phyloP scores from a whole-genome alignment of 2,888 invertebrate species.

The Teleogryllus oceanicus region DNA sequence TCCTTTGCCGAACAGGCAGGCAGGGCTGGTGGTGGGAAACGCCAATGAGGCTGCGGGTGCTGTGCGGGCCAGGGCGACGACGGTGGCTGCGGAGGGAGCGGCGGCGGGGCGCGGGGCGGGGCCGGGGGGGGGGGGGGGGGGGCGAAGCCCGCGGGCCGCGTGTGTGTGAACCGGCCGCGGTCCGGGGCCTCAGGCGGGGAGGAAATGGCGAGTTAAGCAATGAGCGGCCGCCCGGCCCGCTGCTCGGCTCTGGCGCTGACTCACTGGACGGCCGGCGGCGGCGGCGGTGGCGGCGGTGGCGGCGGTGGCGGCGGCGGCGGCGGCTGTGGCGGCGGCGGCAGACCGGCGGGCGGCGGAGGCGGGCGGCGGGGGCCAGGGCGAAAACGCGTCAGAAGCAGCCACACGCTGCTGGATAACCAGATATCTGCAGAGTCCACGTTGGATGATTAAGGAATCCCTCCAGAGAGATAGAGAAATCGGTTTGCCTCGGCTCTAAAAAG shows the following conservation, averaged over 20 bases:
- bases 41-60: no score
- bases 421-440: no score
- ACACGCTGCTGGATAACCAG: no score
- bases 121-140: not conserved
- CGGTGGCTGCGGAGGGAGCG: no score
- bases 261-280: not conserved
- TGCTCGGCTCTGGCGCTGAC: not conserved
- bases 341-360: not conserved
- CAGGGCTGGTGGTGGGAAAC: no score
- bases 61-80: no score
- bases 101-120: not conserved
- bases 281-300: not conserved
- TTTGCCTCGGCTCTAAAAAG: no score
- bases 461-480: no score
- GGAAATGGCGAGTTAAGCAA: constrained; percentile 18
- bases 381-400: not conserved
- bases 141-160: not conserved
- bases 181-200: constrained; percentile 18
- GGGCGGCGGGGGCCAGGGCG: not conserved
- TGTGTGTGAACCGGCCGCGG: constrained; percentile 18
- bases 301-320: not conserved
- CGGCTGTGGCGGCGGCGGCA: not conserved
- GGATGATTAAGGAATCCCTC: no score
- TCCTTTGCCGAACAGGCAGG: no score
- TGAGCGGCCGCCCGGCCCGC: not conserved